phyloP scores from a whole-genome alignment of 2,888 invertebrate genomes.

The Heliconius erato region DNA sequence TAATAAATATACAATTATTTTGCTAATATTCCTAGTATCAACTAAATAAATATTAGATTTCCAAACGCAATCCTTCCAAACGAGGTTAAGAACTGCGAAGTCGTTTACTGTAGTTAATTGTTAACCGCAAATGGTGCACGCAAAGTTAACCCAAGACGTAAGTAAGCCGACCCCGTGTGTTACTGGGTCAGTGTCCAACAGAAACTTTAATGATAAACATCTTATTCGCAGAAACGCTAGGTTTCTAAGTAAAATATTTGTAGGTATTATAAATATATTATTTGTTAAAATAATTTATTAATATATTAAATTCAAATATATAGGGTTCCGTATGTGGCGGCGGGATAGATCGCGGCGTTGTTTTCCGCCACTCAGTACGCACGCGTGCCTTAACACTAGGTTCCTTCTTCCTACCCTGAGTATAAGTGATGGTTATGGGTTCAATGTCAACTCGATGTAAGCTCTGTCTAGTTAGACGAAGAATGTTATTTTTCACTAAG shows the following conservation, averaged over 20 bases:
- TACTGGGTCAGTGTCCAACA: constrained; percentile 47
- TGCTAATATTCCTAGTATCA: not conserved
- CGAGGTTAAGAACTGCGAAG: constrained; percentile 18
- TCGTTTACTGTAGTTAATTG: constrained; percentile 32
- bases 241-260: not conserved
- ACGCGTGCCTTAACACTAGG: too few relatives aligned
- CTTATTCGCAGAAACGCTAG: not conserved
- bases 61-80: constrained; percentile 23
- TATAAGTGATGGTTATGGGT: not conserved
- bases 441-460: not conserved
- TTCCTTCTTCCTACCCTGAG: too few relatives aligned
- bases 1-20: not conserved
- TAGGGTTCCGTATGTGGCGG: too few relatives aligned
- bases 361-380: too few relatives aligned
- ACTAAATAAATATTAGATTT: not conserved
- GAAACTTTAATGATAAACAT: constrained; percentile 13
- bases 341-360: too few relatives aligned
- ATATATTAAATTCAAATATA: not conserved
- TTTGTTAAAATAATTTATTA: not conserved
- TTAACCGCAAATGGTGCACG: constrained; percentile 38
- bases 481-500: too few relatives aligned
- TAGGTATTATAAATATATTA: not conserved
- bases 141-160: constrained; percentile 53
- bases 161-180: constrained; percentile 42
- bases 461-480: too few relatives aligned